These are phyloP conservation scores for Styela plicata DNA, from an alignment of 23 tunicate species.

Conservation along the genomic window DNA sequence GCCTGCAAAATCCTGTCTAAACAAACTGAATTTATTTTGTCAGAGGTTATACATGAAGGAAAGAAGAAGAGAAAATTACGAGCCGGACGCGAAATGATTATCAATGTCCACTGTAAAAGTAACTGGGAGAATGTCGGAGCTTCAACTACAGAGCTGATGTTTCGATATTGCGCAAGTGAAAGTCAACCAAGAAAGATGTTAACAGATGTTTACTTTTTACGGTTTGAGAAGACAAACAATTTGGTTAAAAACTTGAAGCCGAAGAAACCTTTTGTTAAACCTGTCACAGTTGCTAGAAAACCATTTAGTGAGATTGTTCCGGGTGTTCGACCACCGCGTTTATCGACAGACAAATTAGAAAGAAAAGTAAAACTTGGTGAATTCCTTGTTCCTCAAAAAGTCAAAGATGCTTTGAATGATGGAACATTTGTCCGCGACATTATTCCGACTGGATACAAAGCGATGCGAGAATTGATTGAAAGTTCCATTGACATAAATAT, in stretches of 20 bases:
- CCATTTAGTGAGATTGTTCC: not conserved
- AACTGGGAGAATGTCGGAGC: not conserved
- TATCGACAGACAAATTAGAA: not conserved
- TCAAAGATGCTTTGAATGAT: conserved; percentile 14
- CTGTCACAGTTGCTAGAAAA: not conserved
- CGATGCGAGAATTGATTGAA: conserved; percentile 11
- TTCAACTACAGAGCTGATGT: not conserved
- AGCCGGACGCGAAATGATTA: not conserved
- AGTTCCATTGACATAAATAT: not conserved
- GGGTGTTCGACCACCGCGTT: conserved; percentile 15
- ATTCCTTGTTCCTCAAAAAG: not conserved
- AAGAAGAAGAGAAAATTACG: not conserved
- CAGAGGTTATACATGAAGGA: not conserved
- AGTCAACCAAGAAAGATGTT: not conserved
- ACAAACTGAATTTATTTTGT: not conserved
- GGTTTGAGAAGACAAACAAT: not conserved
- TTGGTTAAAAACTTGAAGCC: not conserved
- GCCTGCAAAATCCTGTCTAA: not conserved
- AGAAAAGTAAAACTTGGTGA: not conserved
- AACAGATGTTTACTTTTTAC: not conserved
- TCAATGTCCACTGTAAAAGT: not conserved
- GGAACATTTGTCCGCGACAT: conserved; percentile 64
- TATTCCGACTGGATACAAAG: conserved; percentile 46
- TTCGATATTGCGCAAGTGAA: not conserved
- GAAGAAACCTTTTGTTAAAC: not conserved